Percentiles rank a stretch among this genome's conserved stretches.
Conservation (phyloP, 2,797 vertebrate genomes). For the Macrochelys suwanniensis region DNA sequence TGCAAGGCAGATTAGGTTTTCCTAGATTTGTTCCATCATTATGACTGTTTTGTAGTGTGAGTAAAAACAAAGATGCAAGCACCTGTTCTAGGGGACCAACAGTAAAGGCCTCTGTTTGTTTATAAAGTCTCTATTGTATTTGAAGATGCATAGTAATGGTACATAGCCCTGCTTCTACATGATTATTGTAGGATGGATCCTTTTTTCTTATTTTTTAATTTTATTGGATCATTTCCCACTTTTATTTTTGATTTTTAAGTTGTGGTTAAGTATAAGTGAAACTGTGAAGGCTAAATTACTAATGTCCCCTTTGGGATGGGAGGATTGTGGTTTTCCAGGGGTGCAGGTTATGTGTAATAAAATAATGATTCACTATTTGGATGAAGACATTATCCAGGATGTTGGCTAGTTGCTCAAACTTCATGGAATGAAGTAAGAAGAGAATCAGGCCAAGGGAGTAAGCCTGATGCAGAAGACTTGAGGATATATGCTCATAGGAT, state of each 20-base stretch:
- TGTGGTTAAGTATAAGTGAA: fast-evolving
- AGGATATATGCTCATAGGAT: neutral
- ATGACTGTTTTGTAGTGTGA: fast-evolving
- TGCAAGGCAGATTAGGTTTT: neutral
- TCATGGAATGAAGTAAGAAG: neutral
- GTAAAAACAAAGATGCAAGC: neutral
- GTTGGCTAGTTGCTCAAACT: neutral
- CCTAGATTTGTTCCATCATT: neutral
- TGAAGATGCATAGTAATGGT: fast-evolving
- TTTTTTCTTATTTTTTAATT: neutral
- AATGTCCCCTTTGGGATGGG: neutral
- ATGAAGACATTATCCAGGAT: neutral
- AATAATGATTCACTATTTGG: neutral
- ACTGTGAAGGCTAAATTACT: neutral
- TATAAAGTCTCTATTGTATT: neutral
- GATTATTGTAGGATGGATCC: neutral
- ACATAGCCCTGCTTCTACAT: neutral
- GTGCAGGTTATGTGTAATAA: neutral
- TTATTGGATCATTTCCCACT: fast-evolving
- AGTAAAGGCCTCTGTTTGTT: neutral
- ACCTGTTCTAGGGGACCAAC: fast-evolving
- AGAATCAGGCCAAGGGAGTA: fast-evolving
- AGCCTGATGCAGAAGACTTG: neutral
- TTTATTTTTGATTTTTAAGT: neutral
- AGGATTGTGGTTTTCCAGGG: neutral